These are phyloP conservation scores for Cydia strobilella DNA, from an alignment of 1,140 invertebrate genomes.

Conservation along the genomic window DNA sequence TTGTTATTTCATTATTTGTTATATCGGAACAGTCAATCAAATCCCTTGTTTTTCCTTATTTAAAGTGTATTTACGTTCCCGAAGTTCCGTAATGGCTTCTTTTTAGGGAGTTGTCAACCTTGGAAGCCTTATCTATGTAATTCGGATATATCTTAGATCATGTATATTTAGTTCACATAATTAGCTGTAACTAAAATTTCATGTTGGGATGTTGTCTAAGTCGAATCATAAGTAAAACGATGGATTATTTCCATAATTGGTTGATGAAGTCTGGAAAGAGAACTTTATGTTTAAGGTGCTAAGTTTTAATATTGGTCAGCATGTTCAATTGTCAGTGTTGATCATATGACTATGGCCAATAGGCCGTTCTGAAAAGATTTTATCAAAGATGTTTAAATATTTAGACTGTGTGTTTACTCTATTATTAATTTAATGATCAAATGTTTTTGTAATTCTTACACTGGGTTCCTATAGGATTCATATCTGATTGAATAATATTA, in stretches of 20 bases:
- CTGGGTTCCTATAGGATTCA: not conserved
- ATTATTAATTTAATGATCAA: no score
- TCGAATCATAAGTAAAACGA: not conserved
- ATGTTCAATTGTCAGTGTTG: not conserved
- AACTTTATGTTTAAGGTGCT: conserved; percentile 10
- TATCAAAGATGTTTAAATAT: not conserved
- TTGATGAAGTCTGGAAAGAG: not conserved
- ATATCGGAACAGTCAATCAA: conserved; percentile 6
- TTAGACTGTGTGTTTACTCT: not conserved
- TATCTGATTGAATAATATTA: not conserved
- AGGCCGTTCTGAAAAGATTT: not conserved
- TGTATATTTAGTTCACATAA: not conserved
- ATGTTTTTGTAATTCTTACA: not conserved
- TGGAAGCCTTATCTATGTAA: conserved; percentile 14
- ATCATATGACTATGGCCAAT: conserved; percentile 18
- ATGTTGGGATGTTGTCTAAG: not conserved
- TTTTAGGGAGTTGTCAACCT: conserved; percentile 17
- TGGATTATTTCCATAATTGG: not conserved
- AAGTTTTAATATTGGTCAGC: conserved; percentile 21
- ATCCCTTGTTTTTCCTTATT: not conserved
- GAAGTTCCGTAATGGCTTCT: not conserved
- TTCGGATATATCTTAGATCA: conserved; percentile 7
- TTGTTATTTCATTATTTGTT: conserved; percentile 40
- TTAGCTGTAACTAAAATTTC: not conserved
- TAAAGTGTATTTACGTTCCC: not conserved